These are phyloP conservation scores for Ceratina japonica DNA, from an alignment of 1,140 invertebrate species.

Conservation along the genomic window DNA sequence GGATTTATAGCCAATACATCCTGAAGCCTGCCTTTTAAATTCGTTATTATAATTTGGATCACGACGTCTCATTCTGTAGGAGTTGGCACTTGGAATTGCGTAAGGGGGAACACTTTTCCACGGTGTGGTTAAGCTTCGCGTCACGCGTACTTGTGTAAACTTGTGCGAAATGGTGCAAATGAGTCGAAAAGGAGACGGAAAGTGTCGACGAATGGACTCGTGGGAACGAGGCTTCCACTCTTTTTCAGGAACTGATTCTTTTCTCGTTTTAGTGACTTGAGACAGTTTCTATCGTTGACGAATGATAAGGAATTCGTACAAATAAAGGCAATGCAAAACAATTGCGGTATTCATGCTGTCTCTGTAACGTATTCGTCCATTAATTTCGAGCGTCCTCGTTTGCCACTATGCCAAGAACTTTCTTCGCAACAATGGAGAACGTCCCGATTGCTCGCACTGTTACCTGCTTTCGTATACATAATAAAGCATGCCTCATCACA, in stretches of 20 bases:
- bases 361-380: conserved; percentile 9
- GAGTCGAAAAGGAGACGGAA: not conserved
- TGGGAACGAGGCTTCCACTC: not conserved
- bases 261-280: not conserved
- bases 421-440: conserved; percentile 48
- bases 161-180: not conserved
- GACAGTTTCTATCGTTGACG: no score
- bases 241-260: no score
- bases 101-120: conserved; percentile 11
- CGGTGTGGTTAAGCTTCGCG: not conserved
- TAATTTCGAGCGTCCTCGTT: conserved; percentile 34
- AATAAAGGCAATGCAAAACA: not conserved
- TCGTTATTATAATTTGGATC: no score
- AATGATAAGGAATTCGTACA: not conserved
- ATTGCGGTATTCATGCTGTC: not conserved
- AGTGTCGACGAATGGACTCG: not conserved
- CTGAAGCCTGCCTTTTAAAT: no score
- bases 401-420: conserved; percentile 16
- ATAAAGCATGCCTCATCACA: not conserved
- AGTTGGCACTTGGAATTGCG: not conserved
- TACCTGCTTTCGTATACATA: not conserved
- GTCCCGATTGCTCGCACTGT: conserved; percentile 6
- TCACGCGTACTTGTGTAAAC: not conserved
- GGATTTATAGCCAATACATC: no score
- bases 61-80: not conserved